Base-by-base conservation (phyloP, 2,888 invertebrate species). In the Drosophila affinis region DNA sequence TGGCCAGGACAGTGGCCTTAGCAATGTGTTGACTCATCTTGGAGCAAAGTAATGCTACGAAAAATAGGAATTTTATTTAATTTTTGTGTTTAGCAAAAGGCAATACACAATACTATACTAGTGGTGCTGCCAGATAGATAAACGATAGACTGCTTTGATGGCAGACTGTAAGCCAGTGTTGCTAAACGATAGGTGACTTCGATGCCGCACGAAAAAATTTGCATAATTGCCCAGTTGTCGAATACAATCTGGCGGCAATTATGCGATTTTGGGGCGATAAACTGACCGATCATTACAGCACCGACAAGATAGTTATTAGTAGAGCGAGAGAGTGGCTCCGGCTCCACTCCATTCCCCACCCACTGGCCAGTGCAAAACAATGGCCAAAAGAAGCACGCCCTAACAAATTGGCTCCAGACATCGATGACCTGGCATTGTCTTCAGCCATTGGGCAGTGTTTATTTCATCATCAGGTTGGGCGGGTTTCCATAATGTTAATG, bases 201-300 rank as follows among this genome's bases (percentile, higher is more conserved):
- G 24, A 67, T 68, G 61, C 64, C 53, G 56, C 29, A 29, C 29
- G 29, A 29, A 29, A 24, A 71, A 82, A 88, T 82, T 88, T 88
- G 75, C 84, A 88, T 86, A 86, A 86, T 77, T 67, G 74, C 54
- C 54, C 56, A 63, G 55, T 48, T 63, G 62, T 64, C 60, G 56
- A 60, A 72, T 17, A 61, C 21, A 63, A 67, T 32, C 56, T 68
- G 56, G 58, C 34, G 56, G 14, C 73, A 88, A 88, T 83, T 88
- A 84, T 69, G 45, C 67, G 89, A 88, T 82, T 53, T 80, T 68
- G 63, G 51, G 62, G 87, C 87, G 82, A 88, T 83, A 83, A 73
- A 80, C 88, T 83, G 82, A 80, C 89, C 82, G 69, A 77, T 82
- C 68, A 86, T 82, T 82, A 83, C 81, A 70, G 71, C 72, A 67